phyloP scores from a whole-genome alignment of 2,797 vertebrate genomes.

The Coregonus sp. region DNA sequence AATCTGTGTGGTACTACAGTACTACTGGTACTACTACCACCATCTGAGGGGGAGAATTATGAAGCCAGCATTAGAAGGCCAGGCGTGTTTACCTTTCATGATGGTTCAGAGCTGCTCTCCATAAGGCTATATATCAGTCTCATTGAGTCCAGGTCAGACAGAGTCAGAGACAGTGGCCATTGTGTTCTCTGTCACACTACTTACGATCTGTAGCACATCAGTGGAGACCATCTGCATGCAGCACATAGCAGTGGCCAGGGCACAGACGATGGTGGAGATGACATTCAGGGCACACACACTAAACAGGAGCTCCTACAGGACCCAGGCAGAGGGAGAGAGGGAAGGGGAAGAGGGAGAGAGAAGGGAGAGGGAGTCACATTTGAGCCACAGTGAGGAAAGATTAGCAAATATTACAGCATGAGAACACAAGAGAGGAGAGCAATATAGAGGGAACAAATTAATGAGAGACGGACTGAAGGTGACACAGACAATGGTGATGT shows the following conservation, averaged over 20 bases:
- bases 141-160: conserved; percentile 3
- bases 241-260: conserved; percentile 97
- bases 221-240: conserved; percentile 99
- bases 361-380: not conserved
- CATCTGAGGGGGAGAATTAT: not conserved
- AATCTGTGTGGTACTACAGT: not conserved
- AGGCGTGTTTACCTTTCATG: conserved; percentile 39
- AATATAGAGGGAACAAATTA: not conserved
- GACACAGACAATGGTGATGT: conserved; percentile 22
- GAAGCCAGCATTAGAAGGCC: conserved; percentile 15
- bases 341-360: conserved; percentile 38
- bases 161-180: conserved; percentile 19
- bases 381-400: not conserved
- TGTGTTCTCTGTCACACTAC: conserved; percentile 42
- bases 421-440: conserved; percentile 5
- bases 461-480: conserved; percentile 26
- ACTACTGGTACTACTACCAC: not conserved
- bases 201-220: conserved; percentile 97
- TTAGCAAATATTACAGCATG: not conserved
- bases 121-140: conserved; percentile 32
- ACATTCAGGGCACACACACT: conserved; percentile 97
- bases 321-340: conserved; percentile 38
- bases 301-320: conserved; percentile 91
- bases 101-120: conserved; percentile 30
- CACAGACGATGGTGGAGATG: conserved; percentile 97